Percentiles rank a stretch among this genome's conserved stretches.
Conservation (phyloP, 2,797 vertebrate genomes). For the Anabas testudineus region DNA sequence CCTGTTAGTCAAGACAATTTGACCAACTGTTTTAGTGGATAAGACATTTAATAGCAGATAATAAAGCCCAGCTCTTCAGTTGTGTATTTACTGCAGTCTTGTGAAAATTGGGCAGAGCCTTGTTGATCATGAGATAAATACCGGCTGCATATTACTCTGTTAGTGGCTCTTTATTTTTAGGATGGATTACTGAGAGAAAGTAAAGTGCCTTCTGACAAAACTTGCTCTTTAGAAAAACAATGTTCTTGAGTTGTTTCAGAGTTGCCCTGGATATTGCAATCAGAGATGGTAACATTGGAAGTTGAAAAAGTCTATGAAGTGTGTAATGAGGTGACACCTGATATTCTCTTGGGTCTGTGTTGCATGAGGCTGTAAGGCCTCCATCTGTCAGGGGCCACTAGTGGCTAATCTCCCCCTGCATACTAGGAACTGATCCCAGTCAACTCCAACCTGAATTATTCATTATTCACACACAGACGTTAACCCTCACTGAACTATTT, state of each 20-base stretch:
- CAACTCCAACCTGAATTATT: slow-evolving; percentile 81
- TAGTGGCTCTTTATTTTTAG: slow-evolving; percentile 1
- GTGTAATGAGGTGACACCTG: slow-evolving; percentile 85
- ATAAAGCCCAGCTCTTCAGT: slow-evolving; percentile 22
- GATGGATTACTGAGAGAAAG: not conserved
- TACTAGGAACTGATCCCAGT: slow-evolving; percentile 77
- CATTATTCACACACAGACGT: slow-evolving; percentile 77
- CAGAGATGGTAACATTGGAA: slow-evolving; percentile 66
- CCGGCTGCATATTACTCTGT: not conserved
- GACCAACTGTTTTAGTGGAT: slow-evolving; percentile 28
- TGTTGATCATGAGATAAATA: slow-evolving; percentile 14
- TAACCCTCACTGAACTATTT: slow-evolving; percentile 67
- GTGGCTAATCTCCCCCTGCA: slow-evolving; percentile 79
- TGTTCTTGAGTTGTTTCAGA: slow-evolving; percentile 26
- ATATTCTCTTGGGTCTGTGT: slow-evolving; percentile 77
- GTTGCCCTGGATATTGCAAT: slow-evolving; percentile 56
- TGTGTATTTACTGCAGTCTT: slow-evolving; percentile 30
- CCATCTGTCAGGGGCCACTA: slow-evolving; percentile 83
- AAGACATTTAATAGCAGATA: slow-evolving; percentile 43
- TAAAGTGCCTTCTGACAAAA: slow-evolving; percentile 4
- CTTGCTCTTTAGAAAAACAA: slow-evolving; percentile 3
- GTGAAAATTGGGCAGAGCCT: slow-evolving; percentile 7
- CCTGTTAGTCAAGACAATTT: slow-evolving; percentile 29
- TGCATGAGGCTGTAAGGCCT: slow-evolving; percentile 78
- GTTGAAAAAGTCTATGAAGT: slow-evolving; percentile 79